A percentile compares a stretch with the other conserved stretches of the same genome.
Evolutionary conservation across 2,797 vertebrate species (phyloP).

Genomic region (Neosalanx taihuensis): DNA sequence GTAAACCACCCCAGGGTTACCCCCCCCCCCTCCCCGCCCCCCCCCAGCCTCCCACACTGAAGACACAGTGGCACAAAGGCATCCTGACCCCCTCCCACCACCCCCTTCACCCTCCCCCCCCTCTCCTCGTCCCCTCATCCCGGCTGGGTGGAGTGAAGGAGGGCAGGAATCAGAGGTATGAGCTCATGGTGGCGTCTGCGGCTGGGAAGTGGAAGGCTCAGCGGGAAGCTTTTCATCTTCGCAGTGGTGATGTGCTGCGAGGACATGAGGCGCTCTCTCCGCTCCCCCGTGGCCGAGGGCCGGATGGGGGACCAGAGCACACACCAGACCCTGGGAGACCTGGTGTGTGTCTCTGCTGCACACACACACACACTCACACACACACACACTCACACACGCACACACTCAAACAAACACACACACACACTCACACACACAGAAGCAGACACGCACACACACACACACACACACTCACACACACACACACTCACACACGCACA

Average conservation of each 20-base stretch:
- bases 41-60: constrained; percentile 65
- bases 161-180: constrained; percentile 90
- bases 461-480: constrained; percentile 26
- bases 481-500: not conserved
- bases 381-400: not conserved
- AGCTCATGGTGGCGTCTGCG: constrained; percentile 95
- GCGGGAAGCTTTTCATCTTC: constrained; percentile 98
- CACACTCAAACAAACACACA: not conserved
- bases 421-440: not conserved
- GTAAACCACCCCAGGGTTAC: constrained; percentile 72
- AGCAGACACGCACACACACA: constrained; percentile 4
- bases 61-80: constrained; percentile 77
- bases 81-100: constrained; percentile 62
- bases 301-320: constrained; percentile 83
- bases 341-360: not conserved
- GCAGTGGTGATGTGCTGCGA: constrained; percentile 92
- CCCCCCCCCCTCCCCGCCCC: constrained; percentile 55
- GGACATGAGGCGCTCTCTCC: constrained; percentile 86
- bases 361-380: constrained; percentile 10
- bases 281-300: constrained; percentile 88
- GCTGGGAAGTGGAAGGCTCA: constrained; percentile 88
- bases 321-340: constrained; percentile 26
- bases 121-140: constrained; percentile 50
- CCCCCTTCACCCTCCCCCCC: constrained; percentile 18
- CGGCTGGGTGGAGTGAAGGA: constrained; percentile 76